Evolutionary conservation across 2,888 invertebrate species (phyloP).

Genomic region (Microplitis deprimator): DNA sequence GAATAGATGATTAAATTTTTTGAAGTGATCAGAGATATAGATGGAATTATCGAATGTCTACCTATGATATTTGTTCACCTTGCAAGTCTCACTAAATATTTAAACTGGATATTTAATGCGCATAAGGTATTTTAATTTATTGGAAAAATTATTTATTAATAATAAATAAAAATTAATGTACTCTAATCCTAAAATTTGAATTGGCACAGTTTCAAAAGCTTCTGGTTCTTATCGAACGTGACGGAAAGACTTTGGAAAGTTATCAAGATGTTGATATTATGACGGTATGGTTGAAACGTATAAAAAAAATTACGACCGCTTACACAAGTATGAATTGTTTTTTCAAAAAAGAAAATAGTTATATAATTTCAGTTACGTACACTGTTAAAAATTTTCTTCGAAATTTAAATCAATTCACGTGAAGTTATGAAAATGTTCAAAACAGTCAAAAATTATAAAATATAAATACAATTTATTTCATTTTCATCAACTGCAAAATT

Average conservation of each 20-base stretch:
- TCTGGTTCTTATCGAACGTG: slow-evolving; percentile 33
- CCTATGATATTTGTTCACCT: slow-evolving; percentile 43
- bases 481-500: background rate
- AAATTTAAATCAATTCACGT: too few species aligned
- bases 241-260: slow-evolving; percentile 31
- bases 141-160: too few species aligned
- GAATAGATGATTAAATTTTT: slow-evolving; percentile 42
- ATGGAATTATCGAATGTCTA: slow-evolving; percentile 41
- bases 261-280: background rate
- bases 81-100: slow-evolving; percentile 32
- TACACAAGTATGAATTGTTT: background rate
- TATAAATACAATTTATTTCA: background rate
- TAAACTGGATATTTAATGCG: slow-evolving; percentile 40
- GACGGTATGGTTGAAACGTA: too few species aligned
- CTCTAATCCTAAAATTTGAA: too few species aligned
- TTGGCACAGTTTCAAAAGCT: slow-evolving; percentile 35
- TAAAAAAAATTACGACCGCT: background rate
- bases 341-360: background rate
- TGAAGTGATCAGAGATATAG: slow-evolving; percentile 36
- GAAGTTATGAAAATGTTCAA: too few species aligned
- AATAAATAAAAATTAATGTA: too few species aligned
- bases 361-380: background rate
- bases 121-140: slow-evolving; percentile 30
- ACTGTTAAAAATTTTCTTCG: background rate
- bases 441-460: too few species aligned